Percentiles rank a stretch among this genome's conserved stretches.
phyloP scores from a whole-genome alignment of 2,797 vertebrate genomes.

The Crenuchus spilurus region DNA sequence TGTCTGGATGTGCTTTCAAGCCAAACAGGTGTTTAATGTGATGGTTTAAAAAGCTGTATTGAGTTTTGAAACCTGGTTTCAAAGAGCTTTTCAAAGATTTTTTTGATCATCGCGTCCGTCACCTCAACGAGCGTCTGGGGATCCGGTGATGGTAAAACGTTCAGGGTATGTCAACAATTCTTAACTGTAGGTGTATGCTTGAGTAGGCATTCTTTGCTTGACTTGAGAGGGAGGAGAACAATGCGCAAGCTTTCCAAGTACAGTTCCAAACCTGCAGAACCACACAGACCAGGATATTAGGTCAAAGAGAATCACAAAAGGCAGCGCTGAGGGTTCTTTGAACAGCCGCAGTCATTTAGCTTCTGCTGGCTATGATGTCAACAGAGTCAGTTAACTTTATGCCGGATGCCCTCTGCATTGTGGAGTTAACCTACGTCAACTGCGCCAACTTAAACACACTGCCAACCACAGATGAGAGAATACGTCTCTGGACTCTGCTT shows the following conservation, averaged over 20 bases:
- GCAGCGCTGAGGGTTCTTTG: too few relatives aligned
- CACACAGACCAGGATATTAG: neutral
- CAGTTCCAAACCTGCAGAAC: conserved; percentile 3
- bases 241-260: neutral
- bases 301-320: neutral
- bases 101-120: conserved; percentile 26
- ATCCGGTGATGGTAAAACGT: conserved; percentile 20
- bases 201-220: neutral
- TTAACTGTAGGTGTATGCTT: neutral
- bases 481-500: conserved; percentile 31
- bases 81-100: neutral
- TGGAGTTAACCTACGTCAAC: conserved; percentile 57
- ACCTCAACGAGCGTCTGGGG: conserved; percentile 34
- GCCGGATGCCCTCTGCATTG: conserved; percentile 51
- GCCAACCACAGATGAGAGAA: conserved; percentile 10
- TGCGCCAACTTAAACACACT: neutral
- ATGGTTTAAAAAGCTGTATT: conserved; percentile 38
- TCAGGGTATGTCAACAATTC: conserved; percentile 30
- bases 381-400: neutral
- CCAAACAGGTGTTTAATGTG: conserved; percentile 36
- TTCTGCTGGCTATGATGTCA: neutral
- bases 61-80: conserved; percentile 44
- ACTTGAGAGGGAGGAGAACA: neutral
- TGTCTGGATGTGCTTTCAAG: neutral
- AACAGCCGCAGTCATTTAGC: too few relatives aligned